Conservation (phyloP, 2,888 invertebrate genomes). For the Trilocha varians region DNA sequence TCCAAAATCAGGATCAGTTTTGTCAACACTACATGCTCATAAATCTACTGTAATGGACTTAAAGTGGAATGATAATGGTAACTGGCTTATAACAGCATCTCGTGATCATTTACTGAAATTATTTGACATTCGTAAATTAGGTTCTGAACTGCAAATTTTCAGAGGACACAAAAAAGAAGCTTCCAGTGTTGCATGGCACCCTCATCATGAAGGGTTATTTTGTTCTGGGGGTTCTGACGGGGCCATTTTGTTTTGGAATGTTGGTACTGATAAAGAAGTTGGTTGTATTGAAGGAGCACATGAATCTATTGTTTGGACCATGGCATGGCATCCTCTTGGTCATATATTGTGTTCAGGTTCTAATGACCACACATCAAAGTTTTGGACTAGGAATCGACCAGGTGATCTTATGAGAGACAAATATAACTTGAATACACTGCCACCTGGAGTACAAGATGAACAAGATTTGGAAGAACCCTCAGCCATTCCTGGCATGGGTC, state of each 20-base stretch:
- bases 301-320: slow-evolving; percentile 98
- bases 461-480: slow-evolving; percentile 81
- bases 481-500: slow-evolving; percentile 97
- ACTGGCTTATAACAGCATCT: slow-evolving; percentile 99
- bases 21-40: slow-evolving; percentile 98
- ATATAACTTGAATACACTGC: slow-evolving; percentile 94
- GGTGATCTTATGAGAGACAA: slow-evolving; percentile 99
- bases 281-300: slow-evolving; percentile 99
- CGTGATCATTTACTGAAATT: slow-evolving; percentile 97
- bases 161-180: slow-evolving; percentile 99
- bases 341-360: slow-evolving; percentile 99
- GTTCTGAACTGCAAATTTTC: slow-evolving; percentile 96
- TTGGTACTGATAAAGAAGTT: slow-evolving; percentile 98
- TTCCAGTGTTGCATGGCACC: slow-evolving; percentile 98
- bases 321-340: slow-evolving; percentile 99
- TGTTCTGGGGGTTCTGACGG: slow-evolving; percentile 99
- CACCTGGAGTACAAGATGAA: slow-evolving; percentile 79
- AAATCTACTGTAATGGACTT: slow-evolving; percentile 99
- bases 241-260: slow-evolving; percentile 98
- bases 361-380: slow-evolving; percentile 99
- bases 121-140: slow-evolving; percentile 97
- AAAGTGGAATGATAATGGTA: slow-evolving; percentile 99
- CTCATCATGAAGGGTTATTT: slow-evolving; percentile 96
- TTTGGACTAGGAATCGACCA: slow-evolving; percentile 99
- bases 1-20: slow-evolving; percentile 94